Conservation (phyloP, 2,113 vertebrate genomes). For the Oriolus oriolus region DNA sequence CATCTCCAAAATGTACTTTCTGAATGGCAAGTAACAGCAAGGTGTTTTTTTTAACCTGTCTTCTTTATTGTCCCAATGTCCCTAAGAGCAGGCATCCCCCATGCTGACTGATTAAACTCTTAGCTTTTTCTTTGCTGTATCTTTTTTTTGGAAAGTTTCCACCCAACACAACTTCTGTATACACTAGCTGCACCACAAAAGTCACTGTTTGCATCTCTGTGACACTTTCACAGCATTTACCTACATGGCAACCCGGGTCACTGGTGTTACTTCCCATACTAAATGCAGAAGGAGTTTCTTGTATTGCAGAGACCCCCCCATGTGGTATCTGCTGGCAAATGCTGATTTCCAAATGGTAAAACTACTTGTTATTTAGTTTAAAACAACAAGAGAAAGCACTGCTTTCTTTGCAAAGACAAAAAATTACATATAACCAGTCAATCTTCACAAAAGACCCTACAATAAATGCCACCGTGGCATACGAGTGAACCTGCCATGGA, state of each 20-base stretch:
- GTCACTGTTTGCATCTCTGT: not conserved
- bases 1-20: not conserved
- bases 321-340: constrained; percentile 51
- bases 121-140: not conserved
- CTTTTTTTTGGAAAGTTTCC: not conserved
- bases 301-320: constrained; percentile 47
- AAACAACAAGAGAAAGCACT: not conserved
- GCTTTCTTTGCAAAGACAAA: not conserved
- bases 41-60: not conserved
- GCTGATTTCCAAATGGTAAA: not conserved
- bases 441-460: not conserved
- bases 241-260: not conserved
- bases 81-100: not conserved
- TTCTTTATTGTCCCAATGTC: not conserved
- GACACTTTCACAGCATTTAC: not conserved
- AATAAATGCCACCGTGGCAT: not conserved
- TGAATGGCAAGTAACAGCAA: not conserved
- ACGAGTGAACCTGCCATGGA: not conserved
- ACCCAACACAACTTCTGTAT: not conserved
- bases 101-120: not conserved
- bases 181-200: not conserved
- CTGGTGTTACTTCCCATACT: not conserved
- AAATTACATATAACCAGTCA: not conserved
- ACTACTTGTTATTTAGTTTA: not conserved
- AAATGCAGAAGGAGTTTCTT: not conserved